Evolutionary conservation across 2,888 invertebrate species (phyloP).

Genomic region (Hoplodrina blanda): DNA sequence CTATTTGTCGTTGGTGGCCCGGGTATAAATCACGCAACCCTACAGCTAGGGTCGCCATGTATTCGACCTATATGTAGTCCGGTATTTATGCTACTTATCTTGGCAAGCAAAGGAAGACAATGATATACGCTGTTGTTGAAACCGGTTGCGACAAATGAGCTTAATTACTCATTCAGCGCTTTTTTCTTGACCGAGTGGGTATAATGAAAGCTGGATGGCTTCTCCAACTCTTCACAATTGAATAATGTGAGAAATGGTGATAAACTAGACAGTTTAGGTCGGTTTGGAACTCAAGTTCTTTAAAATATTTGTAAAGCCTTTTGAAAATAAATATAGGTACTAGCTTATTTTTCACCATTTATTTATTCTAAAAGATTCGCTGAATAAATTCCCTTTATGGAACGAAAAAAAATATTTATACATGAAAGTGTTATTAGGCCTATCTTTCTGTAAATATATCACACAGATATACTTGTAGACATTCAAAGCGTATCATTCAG

Average conservation of each 20-base stretch:
- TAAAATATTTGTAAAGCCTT: neutral
- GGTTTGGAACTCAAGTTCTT: neutral
- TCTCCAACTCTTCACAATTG: conserved; percentile 1
- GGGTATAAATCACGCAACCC: conserved; percentile 86
- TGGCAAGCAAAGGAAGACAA: conserved; percentile 53
- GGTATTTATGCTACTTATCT: conserved; percentile 69
- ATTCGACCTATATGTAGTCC: conserved; percentile 66
- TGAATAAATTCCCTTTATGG: conserved; percentile 1
- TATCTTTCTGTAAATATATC: conserved; percentile 14
- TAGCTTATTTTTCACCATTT: neutral
- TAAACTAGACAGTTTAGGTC: neutral
- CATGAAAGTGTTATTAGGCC: neutral
- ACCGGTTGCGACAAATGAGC: conserved; percentile 46
- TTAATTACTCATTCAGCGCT: conserved; percentile 54
- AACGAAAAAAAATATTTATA: conserved; percentile 3
- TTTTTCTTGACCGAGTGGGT: conserved; percentile 31
- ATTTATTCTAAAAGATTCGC: neutral
- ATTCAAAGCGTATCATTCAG: conserved; percentile 15
- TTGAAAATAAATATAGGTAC: neutral
- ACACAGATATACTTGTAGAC: conserved; percentile 14
- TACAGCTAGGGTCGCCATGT: conserved; percentile 70
- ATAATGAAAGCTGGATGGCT: conserved; percentile 14
- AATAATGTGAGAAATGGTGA: conserved; percentile 6
- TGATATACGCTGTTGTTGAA: conserved; percentile 58
- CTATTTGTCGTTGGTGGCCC: conserved; percentile 87